Base-by-base conservation (phyloP, 1,140 invertebrate species). In the Zophobas atratus region DNA sequence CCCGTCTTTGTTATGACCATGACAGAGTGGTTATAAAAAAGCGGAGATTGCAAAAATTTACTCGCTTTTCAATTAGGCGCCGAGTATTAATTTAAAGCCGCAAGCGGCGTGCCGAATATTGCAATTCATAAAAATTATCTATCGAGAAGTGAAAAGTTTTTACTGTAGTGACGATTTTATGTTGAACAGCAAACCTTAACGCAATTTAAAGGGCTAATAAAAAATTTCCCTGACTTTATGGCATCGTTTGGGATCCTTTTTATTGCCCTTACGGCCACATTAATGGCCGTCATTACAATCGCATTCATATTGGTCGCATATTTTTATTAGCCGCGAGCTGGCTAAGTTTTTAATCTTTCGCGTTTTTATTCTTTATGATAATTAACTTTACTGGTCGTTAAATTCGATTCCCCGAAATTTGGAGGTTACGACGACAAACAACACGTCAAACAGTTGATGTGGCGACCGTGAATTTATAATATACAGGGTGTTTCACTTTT, bases 231-330 rank as follows among this genome's bases (percentile, higher is more conserved):
- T 6, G 39, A 39, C 6, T 67, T 67, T 46, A 67, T 32, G 60
- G 43, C 60, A 43, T 51, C 35, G 38, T 32, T 53, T 57, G 60
- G 60, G 60, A 41, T 43, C 38, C 6, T 67, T 67, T 67, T 67
- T 67, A 67, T 32, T 67, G 39, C 5, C 33, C 41, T 67, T 67
- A 67, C 35, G 36, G 39, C 39, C 38, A 8, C 39, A 67, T 56
- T 63, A 63, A 63, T 63, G 60, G 36, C 38, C 3, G 39, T 51
- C 38, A 67, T 67, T 67, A 67, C 60, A 67, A 67, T 43, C 60
- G 39, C 60, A 67, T 67, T 67, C 57, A 63, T n/a, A 63, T 51
- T 20, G 49, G 20, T 20, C 4, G n/a, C 57, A n/a, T 38, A 38
- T 63, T 63, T 63, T 63, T 63, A 51, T 51, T 46, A 20, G 6